phyloP scores from a whole-genome alignment of 2,888 invertebrate genomes.

The Idaea straminata region DNA sequence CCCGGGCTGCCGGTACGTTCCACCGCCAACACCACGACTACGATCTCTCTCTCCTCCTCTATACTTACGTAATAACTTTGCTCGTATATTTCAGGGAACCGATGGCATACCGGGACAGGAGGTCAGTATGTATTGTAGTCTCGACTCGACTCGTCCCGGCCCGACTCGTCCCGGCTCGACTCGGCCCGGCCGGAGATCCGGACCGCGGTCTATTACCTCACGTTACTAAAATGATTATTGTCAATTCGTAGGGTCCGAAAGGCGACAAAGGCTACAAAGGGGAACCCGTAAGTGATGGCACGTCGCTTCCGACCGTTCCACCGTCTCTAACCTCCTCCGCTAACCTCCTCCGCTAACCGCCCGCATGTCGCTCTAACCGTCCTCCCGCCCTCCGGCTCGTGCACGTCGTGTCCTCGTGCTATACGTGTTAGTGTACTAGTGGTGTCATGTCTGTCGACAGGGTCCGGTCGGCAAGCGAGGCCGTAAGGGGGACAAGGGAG shows the following conservation, averaged over 20 bases:
- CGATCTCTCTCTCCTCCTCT: conserved; percentile 4
- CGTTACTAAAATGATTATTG: conserved; percentile 31
- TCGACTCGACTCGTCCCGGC: neutral
- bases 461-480: conserved; percentile 94
- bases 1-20: conserved; percentile 94
- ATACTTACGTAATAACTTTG: conserved; percentile 12
- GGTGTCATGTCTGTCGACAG: conserved; percentile 75
- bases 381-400: conserved; percentile 10
- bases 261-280: conserved; percentile 95
- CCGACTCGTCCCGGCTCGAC: neutral
- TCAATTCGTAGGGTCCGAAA: conserved; percentile 87
- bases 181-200: neutral
- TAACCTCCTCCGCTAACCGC: conserved; percentile 21
- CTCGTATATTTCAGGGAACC: conserved; percentile 86
- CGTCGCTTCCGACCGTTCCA: conserved; percentile 16
- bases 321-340: conserved; percentile 32
- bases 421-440: neutral
- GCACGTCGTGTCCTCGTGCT: conserved; percentile 14
- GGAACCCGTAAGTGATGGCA: conserved; percentile 84
- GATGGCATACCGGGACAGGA: conserved; percentile 96
- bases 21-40: conserved; percentile 4
- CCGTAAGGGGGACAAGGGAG: conserved; percentile 94
- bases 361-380: conserved; percentile 16
- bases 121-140: conserved; percentile 77
- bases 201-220: neutral